Conservation (phyloP, 2,113 vertebrate genomes). For the Phaethon lepturus region DNA sequence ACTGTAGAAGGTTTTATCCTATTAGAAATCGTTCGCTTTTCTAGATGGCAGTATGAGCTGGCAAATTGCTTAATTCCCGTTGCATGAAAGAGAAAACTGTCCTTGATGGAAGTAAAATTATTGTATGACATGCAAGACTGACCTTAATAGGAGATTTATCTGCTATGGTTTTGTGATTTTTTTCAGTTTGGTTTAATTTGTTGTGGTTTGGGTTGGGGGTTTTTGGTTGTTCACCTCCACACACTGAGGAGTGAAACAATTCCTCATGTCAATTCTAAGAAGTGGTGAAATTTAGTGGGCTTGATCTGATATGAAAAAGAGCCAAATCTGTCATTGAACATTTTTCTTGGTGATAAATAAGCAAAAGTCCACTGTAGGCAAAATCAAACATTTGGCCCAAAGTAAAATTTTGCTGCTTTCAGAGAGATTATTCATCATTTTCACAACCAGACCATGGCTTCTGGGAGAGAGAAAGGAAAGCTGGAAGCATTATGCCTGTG, state of each 20-base stretch:
- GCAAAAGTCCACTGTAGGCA: neutral
- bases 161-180: neutral
- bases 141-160: neutral
- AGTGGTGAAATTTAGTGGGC: neutral
- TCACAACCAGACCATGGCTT: neutral
- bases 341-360: neutral
- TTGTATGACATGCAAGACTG: neutral
- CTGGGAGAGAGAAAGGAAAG: neutral
- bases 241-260: neutral
- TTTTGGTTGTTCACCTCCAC: no score
- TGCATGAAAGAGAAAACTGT: neutral
- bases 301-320: neutral
- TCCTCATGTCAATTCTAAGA: neutral
- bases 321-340: neutral
- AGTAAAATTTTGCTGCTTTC: neutral
- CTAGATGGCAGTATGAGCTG: neutral
- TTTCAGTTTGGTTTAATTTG: neutral
- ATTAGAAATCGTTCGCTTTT: constrained; percentile 15
- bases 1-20: constrained; percentile 1
- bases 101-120: neutral
- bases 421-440: neutral
- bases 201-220: neutral
- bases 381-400: neutral
- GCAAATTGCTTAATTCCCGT: constrained; percentile 22
- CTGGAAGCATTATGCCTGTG: neutral